Conservation (phyloP, 1,140 invertebrate species). For the Drosophila nannoptera region DNA sequence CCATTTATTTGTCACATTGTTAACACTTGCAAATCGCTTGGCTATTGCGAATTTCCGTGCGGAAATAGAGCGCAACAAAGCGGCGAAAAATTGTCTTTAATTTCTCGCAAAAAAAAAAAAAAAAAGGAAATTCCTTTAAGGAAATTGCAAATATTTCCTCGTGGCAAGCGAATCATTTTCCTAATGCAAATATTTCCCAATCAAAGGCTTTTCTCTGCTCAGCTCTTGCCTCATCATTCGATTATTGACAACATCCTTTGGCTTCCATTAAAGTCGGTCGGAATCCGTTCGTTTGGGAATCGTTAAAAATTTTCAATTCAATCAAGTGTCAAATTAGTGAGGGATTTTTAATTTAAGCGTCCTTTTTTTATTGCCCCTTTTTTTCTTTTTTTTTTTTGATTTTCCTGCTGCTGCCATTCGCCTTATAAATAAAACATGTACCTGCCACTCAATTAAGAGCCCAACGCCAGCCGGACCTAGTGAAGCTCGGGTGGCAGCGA, state of each 20-base stretch:
- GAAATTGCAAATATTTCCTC: too few relatives aligned
- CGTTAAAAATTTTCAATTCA: slow-evolving; percentile 70
- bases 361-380: slow-evolving; percentile 25
- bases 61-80: slow-evolving; percentile 29
- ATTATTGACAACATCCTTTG: not conserved
- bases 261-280: not conserved
- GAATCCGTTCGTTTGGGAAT: slow-evolving; percentile 1
- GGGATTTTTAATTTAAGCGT: slow-evolving; percentile 69
- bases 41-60: slow-evolving; percentile 25
- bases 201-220: too few relatives aligned
- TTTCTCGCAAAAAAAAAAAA: not conserved
- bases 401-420: slow-evolving; percentile 18
- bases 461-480: slow-evolving; percentile 12
- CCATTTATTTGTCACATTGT: slow-evolving; percentile 52
- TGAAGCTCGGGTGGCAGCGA: not conserved
- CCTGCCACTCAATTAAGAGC: slow-evolving; percentile 70
- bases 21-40: slow-evolving; percentile 64
- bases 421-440: slow-evolving; percentile 73
- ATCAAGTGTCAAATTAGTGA: slow-evolving; percentile 76
- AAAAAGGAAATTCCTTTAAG: too few relatives aligned
- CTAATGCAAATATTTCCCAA: too few relatives aligned
- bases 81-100: not conserved
- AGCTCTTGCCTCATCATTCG: too few relatives aligned
- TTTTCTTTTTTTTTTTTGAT: slow-evolving; percentile 27
- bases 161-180: too few relatives aligned